Evolutionary conservation across 2,113 vertebrate genomes (phyloP), one percentile per base, ranked within the genome.

Genomic region (Carollia perspicillata): DNA sequence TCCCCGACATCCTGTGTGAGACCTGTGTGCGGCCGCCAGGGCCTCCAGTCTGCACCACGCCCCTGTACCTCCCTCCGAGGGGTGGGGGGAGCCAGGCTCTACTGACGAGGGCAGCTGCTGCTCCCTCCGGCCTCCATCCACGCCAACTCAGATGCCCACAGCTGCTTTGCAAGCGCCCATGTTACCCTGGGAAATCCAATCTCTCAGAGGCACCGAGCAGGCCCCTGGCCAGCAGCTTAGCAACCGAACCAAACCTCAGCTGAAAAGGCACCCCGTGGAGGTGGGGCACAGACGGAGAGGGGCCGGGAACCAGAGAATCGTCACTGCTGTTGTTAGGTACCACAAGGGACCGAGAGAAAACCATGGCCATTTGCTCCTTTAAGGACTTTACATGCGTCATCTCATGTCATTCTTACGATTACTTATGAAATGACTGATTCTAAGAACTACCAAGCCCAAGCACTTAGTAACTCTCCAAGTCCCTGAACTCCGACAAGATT

Each of bases 1-100:
- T 37, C 77, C 87, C 65, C 33, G 0, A 95, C 95, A 97, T 96
- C 97, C 96, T 97, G 96, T 96, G 90, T 83, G 84, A 93, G 79
- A 78, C 75, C 49, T 0, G 53, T 8, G 17, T 84, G 93, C 33
- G 75, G 93, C 93, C 80, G 72, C 93, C 80, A 68, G 33, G 93
- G 84, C 65, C 78, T 83, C 60, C 28, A 6, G 60, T 63, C 68
- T 68, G 85, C 40, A 78, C 51, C 10, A 7, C 6, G 2, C 40
- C 93, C 81, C 44, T 71, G 53, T 28, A 66, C 78, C 89, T 89
- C 77, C 90, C 42, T 42, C 8, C 42, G 12, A 23, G 4, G 20
- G 74, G 28, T 75, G 74, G 2, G 30, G 47, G 17, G 16, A 35
- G 53, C 53, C 37, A 72, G 85, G 78, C 69, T 72, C 77, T 55